phyloP scores from a whole-genome alignment of 1,140 invertebrate species.

The Ridgeia piscesae region DNA sequence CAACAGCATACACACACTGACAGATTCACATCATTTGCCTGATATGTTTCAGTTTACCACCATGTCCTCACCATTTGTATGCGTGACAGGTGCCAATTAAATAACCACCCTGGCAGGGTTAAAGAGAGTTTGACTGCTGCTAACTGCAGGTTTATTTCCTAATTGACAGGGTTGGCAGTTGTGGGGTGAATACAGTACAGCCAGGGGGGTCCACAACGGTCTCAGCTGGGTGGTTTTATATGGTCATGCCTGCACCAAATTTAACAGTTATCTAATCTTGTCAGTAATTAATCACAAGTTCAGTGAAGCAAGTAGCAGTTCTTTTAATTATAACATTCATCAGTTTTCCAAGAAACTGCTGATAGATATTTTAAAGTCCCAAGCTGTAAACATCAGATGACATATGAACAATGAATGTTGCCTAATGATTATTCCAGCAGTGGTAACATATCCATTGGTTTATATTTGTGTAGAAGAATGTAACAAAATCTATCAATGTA shows the following conservation, averaged over 20 bases:
- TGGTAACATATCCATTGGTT: background rate
- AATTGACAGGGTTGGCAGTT: conserved; percentile 4
- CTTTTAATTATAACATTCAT: background rate
- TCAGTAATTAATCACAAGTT: background rate
- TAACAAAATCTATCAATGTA: background rate
- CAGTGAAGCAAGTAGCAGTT: background rate
- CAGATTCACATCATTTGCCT: background rate
- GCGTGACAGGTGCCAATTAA: background rate
- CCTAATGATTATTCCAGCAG: no score
- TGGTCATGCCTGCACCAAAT: background rate
- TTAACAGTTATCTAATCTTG: conserved; percentile 6
- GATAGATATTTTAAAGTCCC: background rate
- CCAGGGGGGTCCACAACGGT: background rate
- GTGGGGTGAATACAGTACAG: background rate
- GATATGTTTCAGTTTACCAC: background rate
- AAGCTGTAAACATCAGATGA: background rate
- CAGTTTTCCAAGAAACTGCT: background rate
- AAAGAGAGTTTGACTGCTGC: conserved; percentile 4
- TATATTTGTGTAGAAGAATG: background rate
- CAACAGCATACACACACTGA: background rate
- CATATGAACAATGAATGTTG: background rate
- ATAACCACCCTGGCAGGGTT: background rate
- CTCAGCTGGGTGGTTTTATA: background rate
- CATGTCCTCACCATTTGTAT: background rate
- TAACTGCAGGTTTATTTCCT: background rate